These are phyloP conservation scores for Yponomeuta malinellus DNA, from an alignment of 2,888 invertebrate species.

Conservation along the genomic window DNA sequence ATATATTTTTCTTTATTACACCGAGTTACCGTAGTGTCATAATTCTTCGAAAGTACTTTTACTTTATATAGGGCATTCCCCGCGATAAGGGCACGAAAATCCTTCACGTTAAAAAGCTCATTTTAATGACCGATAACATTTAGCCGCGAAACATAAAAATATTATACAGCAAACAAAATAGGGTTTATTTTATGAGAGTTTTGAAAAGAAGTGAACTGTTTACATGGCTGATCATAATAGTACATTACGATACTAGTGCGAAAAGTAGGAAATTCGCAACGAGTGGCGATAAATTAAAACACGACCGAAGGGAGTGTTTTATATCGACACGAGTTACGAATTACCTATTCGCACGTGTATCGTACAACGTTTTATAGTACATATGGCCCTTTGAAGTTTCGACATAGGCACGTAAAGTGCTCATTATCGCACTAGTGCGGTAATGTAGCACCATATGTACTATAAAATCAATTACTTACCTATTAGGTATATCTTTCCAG, in stretches of 20 bases:
- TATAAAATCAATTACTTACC: neutral
- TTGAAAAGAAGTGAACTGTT: neutral
- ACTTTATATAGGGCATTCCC: slow-evolving; percentile 42
- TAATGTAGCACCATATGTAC: too few relatives aligned
- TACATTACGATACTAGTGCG: too few relatives aligned
- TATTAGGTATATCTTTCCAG: too few relatives aligned
- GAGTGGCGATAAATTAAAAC: too few relatives aligned
- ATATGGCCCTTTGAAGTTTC: too few relatives aligned
- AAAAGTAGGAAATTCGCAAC: too few relatives aligned
- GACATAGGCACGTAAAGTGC: too few relatives aligned
- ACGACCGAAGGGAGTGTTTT: too few relatives aligned
- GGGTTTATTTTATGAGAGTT: neutral
- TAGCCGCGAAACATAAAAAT: slow-evolving; percentile 59
- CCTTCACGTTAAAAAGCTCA: slow-evolving; percentile 43
- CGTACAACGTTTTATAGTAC: too few relatives aligned
- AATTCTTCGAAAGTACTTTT: slow-evolving; percentile 45
- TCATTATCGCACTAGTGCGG: too few relatives aligned
- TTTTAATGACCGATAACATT: slow-evolving; percentile 56
- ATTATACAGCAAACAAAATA: slow-evolving; percentile 20
- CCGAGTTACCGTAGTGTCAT: slow-evolving; percentile 36
- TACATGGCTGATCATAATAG: neutral
- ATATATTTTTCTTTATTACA: slow-evolving; percentile 41
- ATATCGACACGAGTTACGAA: too few relatives aligned
- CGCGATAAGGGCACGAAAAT: slow-evolving; percentile 42
- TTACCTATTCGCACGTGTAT: too few relatives aligned